Evolutionary conservation across 2,888 invertebrate genomes (phyloP), one percentile per base, ranked within the genome.

Genomic region (Cheilosia pagana): DNA sequence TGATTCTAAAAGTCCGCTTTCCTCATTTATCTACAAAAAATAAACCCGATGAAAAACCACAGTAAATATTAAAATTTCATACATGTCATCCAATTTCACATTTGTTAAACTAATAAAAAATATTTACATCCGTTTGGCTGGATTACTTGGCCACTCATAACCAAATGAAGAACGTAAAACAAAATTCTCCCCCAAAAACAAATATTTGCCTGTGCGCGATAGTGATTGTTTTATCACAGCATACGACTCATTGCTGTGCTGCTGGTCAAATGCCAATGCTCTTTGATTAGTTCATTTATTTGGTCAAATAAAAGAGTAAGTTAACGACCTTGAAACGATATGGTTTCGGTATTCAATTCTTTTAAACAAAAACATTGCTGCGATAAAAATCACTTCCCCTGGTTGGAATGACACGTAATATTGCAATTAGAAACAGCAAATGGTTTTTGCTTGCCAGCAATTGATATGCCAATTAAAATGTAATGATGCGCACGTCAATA

Each of bases 371-470:
- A 19, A 41, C 57, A 19, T 16, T 35, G 5, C 14, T 53, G 6
- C 23, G 28, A 63, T 68, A 48, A 57, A 74, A 70, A 81, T 41
- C 59, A 50, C 41, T 35, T 28, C 12, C 31, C 19, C 14, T 21
- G n/a, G n/a, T n/a, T 12, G 12, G 53, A 62, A 39, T 75, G 68
- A 41, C 75, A 81, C 75, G 81, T 70, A 63, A 12, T 1, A 48
- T 25, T 12, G 16, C 14, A 35, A 65, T 48, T 63, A 14, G 16
- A 7, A 53, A 55, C 50, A 16, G 16, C 3, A 53, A 62, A 35
- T 14, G 43, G 31, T 31, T 10, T n/a, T 67, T 31, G 23, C 25
- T 60, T 55, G n/a, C 35, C 45, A 45, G 43, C 52, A 74, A 72
- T 23, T 28, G 23, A 55, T 63, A 63, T 23, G 23, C 19, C 74